Evolutionary conservation across 1,140 invertebrate species (phyloP), one percentile per base, ranked within the genome.

Genomic region (Lysiphlebus fabarum): DNA sequence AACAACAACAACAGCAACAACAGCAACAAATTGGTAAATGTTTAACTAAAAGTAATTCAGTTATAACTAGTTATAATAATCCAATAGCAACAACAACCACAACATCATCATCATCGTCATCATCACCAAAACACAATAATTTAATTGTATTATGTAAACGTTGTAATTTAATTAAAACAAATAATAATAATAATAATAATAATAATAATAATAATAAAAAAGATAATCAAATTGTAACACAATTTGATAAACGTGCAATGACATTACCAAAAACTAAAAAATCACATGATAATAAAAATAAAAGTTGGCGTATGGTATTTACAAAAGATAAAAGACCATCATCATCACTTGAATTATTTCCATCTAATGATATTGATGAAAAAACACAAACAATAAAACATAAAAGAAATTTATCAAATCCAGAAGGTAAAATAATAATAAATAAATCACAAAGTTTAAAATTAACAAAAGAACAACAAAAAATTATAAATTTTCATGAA

Each of bases 291-390:
- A 67, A 63, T 10, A 73, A 73, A 56, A 74, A 72, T 56, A 79
- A 73, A 11, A 74, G 74, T 34, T 79, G 77, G 77, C 53, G 69
- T 12, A 75, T 70, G 38, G 76, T 78, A 2, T 79, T 79, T 33
- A 69, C 69, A 3, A 79, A 78, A 42, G 77, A 78, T 17, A 78
- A 76, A 9, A 69, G 76, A 33, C 73, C 77, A 0, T 78, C 76
- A 0, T 58, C 71, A 2, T 78, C 77, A 6, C 36, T 79, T 45
- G 78, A 78, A 36, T 65, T 63, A 8, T 49, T 79, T 4, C 65
- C 76, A 2, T 64, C 66, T 4, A 62, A 73, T 7, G 38, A 58
- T 40, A 26, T 26, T 26, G 17, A 2, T 26, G 17, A 26, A n/a
- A 12, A 67, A 33, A 61, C 63, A 0, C 36, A 26, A 14, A 45